Evolutionary conservation across 1,140 invertebrate genomes (phyloP).

Genomic region (Ooceraea biroi): DNA sequence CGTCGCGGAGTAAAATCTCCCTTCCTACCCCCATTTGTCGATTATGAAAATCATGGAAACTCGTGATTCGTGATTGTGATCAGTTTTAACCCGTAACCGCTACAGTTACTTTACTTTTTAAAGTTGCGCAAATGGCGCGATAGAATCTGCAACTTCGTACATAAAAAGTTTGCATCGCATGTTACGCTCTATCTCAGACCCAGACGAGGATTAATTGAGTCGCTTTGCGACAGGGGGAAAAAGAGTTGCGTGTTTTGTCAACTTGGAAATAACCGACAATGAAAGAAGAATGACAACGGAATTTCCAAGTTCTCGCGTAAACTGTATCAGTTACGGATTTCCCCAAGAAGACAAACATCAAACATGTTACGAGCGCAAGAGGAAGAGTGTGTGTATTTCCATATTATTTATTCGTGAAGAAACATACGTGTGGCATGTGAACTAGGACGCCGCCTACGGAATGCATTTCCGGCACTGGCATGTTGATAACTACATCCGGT

Average conservation of each 20-base stretch:
- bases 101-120: too few relatives aligned
- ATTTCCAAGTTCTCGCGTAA: too few relatives aligned
- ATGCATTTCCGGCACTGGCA: conserved; percentile 90
- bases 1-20: background rate
- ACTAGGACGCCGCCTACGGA: conserved; percentile 94
- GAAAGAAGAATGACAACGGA: too few relatives aligned
- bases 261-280: too few relatives aligned
- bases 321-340: background rate
- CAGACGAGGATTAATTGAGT: too few relatives aligned
- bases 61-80: background rate
- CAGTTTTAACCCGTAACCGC: too few relatives aligned
- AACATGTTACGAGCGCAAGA: conserved; percentile 1
- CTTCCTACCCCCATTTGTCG: background rate
- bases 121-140: too few relatives aligned
- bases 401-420: conserved; percentile 35
- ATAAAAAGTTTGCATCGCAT: too few relatives aligned
- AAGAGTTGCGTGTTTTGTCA: too few relatives aligned
- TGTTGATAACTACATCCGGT: conserved; percentile 88
- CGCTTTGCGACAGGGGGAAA: too few relatives aligned
- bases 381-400: background rate
- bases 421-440: conserved; percentile 95
- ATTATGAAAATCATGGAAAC: background rate
- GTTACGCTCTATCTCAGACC: too few relatives aligned
- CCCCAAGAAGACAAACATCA: conserved; percentile 31
- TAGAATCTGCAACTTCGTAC: too few relatives aligned